Percentiles rank a stretch among this genome's conserved stretches.
Conservation (phyloP, 1,140 invertebrate genomes). For the Rhizoglyphus robini region DNA sequence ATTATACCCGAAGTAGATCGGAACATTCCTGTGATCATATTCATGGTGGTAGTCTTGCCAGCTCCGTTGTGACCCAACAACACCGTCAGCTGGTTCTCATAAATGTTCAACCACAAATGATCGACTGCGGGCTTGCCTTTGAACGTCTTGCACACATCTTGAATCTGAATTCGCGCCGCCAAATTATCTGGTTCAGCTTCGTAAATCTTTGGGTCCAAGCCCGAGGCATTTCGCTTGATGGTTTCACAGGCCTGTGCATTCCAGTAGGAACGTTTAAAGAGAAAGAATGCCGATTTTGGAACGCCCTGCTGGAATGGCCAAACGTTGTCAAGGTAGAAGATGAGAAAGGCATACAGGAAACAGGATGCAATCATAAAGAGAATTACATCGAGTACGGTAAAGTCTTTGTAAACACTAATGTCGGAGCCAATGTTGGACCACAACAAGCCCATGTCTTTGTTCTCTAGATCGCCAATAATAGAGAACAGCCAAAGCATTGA, state of each 20-base stretch:
- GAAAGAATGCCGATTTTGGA: conserved; percentile 38
- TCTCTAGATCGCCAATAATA: conserved; percentile 19
- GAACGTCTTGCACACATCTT: background rate
- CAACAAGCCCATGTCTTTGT: too few species aligned
- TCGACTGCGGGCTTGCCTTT: conserved; percentile 56
- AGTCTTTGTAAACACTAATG: conserved; percentile 32
- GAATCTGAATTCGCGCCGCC: conserved; percentile 22
- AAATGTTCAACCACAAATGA: conserved; percentile 52
- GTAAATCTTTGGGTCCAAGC: conserved; percentile 7
- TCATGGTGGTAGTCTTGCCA: conserved; percentile 67
- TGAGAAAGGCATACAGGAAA: conserved; percentile 23
- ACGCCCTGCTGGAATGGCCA: conserved; percentile 35
- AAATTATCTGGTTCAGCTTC: conserved; percentile 32
- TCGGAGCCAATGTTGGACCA: conserved; percentile 15
- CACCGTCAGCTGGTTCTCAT: conserved; percentile 67
- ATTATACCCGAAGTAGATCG: conserved; percentile 54
- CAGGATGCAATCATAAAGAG: conserved; percentile 23
- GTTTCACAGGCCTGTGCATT: conserved; percentile 26
- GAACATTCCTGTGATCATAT: conserved; percentile 57
- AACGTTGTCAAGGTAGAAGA: conserved; percentile 32
- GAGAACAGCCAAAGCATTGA: conserved; percentile 16
- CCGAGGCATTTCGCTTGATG: background rate
- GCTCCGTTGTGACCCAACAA: conserved; percentile 73
- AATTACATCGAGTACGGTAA: conserved; percentile 26
- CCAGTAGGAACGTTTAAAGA: conserved; percentile 37